These are phyloP conservation scores for Nemopilema nomurai DNA, from an alignment of 30 jellyfish, hydroid and myxozoan genomes.

Conservation along the genomic window DNA sequence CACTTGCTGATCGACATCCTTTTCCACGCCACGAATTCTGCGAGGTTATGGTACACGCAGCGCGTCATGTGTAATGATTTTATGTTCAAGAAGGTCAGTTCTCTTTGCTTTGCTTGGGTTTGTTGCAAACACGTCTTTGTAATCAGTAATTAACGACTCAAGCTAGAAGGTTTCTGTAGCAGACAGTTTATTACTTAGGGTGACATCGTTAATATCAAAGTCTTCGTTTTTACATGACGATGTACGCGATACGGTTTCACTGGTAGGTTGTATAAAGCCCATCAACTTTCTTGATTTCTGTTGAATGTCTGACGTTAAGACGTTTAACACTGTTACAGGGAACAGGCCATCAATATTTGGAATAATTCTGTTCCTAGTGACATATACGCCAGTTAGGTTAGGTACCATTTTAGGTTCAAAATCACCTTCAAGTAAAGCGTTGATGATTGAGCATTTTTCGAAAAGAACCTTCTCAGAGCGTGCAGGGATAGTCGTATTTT, in stretches of 20 bases:
- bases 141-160: not conserved
- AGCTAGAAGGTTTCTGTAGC: slow-evolving; percentile 12
- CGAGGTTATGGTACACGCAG: slow-evolving; percentile 42
- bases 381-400: slow-evolving; percentile 18
- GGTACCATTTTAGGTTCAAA: slow-evolving; percentile 40
- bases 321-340: slow-evolving; percentile 22
- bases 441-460: slow-evolving; percentile 34
- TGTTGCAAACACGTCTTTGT: slow-evolving; percentile 7
- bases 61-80: slow-evolving; percentile 42
- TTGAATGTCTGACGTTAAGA: slow-evolving; percentile 18
- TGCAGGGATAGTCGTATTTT: slow-evolving; percentile 39
- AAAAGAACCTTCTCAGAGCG: slow-evolving; percentile 52
- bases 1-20: slow-evolving; percentile 55
- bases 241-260: slow-evolving; percentile 29
- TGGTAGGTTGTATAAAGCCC: slow-evolving; percentile 34
- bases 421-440: slow-evolving; percentile 31
- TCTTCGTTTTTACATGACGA: slow-evolving; percentile 3
- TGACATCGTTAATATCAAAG: slow-evolving; percentile 8
- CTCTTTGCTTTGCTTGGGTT: slow-evolving; percentile 31
- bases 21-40: slow-evolving; percentile 52
- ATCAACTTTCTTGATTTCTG: slow-evolving; percentile 31
- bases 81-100: slow-evolving; percentile 15
- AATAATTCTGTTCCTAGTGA: slow-evolving; percentile 5
- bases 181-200: slow-evolving; percentile 12
- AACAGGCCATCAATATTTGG: slow-evolving; percentile 54